Evolutionary conservation across 2,113 vertebrate genomes (phyloP), one percentile per base, ranked within the genome.

Genomic region (Ahaetulla prasina): DNA sequence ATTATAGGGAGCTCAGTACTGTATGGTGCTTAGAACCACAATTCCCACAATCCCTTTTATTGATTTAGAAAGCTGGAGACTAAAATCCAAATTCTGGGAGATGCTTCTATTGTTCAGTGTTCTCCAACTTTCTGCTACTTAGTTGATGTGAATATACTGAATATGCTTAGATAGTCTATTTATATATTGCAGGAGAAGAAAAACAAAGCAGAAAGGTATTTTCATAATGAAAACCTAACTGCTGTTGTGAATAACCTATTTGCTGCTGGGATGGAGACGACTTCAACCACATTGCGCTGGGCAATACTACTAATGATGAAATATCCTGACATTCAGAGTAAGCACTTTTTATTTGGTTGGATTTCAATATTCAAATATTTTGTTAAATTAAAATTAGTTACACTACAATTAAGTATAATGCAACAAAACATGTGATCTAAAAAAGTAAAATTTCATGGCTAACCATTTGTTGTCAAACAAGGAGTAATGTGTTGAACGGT

Each of bases 241-340:
- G 0, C 49, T 0, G 80, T 96, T 47, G 88, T 95, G 20, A 1
- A 10, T 0, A 96, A 97, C 88, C 92, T 98, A 10, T 97, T 97
- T 55, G 0, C 0, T 0, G 97, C 97, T 0, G 97, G 97, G 1
- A 96, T 94, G 45, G 92, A 96, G 30, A 96, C 97, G 12, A 97
- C 95, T 0, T 95, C 97, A 0, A 94, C 84, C 63, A 97, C 97
- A 0, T 93, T 97, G 54, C 86, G 84, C 43, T 98, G 97, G 97
- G 94, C 92, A 2, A 91, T 97, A 20, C 93, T 98, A 55, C 94
- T 97, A 85, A 97, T 97, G 97, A 91, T 97, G 89, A 96, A 96
- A 43, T 93, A 97, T 39, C 97, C 96, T 0, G 95, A 97, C 0
- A 94, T 97, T 92, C 97, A 98, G 60, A 23, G 96, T 97, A 94